Evolutionary conservation across 2,888 invertebrate species (phyloP).

Genomic region (Leptarthrus brevirostris): DNA sequence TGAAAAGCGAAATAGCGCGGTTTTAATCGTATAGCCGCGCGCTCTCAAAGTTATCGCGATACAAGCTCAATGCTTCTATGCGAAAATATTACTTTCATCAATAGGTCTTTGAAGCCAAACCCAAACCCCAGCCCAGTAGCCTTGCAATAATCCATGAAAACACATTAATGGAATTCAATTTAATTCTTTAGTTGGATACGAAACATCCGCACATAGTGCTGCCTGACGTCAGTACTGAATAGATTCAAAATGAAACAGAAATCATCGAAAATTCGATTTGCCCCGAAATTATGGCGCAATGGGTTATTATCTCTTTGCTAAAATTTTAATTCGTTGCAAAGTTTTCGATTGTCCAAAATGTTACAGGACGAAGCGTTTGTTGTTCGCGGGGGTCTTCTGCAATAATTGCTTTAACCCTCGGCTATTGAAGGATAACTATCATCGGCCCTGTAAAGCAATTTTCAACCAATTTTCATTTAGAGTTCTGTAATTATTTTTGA

Average conservation of each 20-base stretch:
- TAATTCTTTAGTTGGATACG: not conserved
- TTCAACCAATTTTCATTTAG: constrained; percentile 20
- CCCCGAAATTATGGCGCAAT: not conserved
- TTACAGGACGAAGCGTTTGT: no score
- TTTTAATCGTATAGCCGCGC: not conserved
- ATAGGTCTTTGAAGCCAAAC: constrained; percentile 20
- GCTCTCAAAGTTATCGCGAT: not conserved
- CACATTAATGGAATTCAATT: constrained; percentile 13
- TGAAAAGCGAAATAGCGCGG: constrained; percentile 2
- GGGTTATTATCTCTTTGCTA: constrained; percentile 6
- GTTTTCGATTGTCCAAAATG: constrained; percentile 9
- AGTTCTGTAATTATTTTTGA: constrained; percentile 10
- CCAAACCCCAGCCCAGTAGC: not conserved
- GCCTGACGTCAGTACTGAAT: no score
- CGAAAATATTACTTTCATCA: constrained; percentile 32
- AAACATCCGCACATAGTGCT: not conserved
- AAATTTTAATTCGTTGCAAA: constrained; percentile 13
- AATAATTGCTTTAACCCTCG: not conserved
- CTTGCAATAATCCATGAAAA: not conserved
- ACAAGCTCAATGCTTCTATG: not conserved
- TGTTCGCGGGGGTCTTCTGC: no score
- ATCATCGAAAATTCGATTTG: not conserved
- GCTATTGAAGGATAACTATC: constrained; percentile 8
- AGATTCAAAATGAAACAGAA: constrained; percentile 6
- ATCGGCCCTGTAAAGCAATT: not conserved